Percentiles rank a stretch among this genome's conserved stretches.
Evolutionary conservation across 2,888 invertebrate genomes (phyloP).

Genomic region (Sarcophaga subvicina): DNA sequence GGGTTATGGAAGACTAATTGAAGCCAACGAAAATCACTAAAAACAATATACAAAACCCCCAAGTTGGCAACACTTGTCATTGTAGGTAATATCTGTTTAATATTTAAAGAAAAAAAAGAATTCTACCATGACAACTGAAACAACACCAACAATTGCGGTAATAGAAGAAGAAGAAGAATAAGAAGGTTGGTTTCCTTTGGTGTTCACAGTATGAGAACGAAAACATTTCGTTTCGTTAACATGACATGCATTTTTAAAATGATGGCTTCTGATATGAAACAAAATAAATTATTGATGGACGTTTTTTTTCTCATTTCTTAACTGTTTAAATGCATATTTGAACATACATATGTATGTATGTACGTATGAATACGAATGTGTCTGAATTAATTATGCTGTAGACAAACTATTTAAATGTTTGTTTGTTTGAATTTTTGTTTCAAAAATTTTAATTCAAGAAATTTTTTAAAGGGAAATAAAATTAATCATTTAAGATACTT

Average conservation of each 20-base stretch:
- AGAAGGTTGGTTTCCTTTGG: background rate
- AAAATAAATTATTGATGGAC: background rate
- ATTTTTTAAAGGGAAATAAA: too few relatives aligned
- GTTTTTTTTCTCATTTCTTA: background rate
- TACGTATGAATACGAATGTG: background rate
- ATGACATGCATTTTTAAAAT: constrained; percentile 69
- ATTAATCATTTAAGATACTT: constrained; percentile 13
- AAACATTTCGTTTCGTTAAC: constrained; percentile 49
- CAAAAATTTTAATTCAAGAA: too few relatives aligned
- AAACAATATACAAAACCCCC: background rate
- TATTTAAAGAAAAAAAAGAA: background rate
- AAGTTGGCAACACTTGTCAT: background rate
- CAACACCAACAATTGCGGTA: background rate
- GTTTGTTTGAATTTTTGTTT: background rate
- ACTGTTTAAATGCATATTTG: background rate
- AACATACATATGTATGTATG: background rate
- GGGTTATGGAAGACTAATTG: too few relatives aligned
- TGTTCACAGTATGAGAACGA: constrained; percentile 26
- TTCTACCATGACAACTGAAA: background rate
- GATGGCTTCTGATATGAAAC: constrained; percentile 34
- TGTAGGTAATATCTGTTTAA: constrained; percentile 12
- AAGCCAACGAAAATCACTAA: background rate
- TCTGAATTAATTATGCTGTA: background rate
- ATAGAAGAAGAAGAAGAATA: background rate
- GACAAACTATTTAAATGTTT: background rate